Evolutionary conservation across 2,888 invertebrate species (phyloP), one percentile per base, ranked within the genome.

Genomic region (Anagyrus pseudococci): DNA sequence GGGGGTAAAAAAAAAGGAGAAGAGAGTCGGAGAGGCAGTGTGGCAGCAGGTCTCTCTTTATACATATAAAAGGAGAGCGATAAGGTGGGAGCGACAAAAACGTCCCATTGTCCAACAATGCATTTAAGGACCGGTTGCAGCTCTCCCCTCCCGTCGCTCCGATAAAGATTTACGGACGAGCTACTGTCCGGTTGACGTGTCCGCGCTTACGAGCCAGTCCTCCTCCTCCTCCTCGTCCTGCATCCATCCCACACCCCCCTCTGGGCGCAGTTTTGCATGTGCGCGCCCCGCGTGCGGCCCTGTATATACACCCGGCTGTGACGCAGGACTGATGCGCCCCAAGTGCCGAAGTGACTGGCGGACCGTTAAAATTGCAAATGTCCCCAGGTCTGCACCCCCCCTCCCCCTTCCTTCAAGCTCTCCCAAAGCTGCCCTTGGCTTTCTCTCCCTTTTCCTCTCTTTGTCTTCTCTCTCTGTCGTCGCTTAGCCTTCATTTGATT

Each of bases 141-240:
- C 53, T 56, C 41, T 17, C 25, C 29, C 33, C 41, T 15, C 41
- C 8, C 10, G 47, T 22, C 23, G 47, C 71, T 69, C 69, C 72
- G 72, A 73, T 75, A 72, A 25, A 73, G 72, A 74, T 74, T 75
- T 72, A 72, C 72, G 69, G 69, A 46, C 56, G 60, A 33, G n/a
- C n/a, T n/a, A n/a, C n/a, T n/a, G n/a, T n/a, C n/a, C n/a, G n/a
- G n/a, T n/a, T n/a, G 52, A 20, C 66, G 68, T 66, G 67, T 67
- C 67, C 67, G 64, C 69, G 58, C 47, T 33, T 25, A 62, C 56
- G 67, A 59, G 65, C 58, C 54, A 58, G 56, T 43, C 49, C 19
- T n/a, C n/a, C n/a, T n/a, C n/a, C n/a, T n/a, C n/a, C n/a, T n/a
- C n/a, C n/a, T n/a, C n/a, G n/a, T n/a, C n/a, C n/a, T n/a, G n/a